Evolutionary conservation across 2,888 invertebrate species (phyloP), one percentile per base, ranked within the genome.

Genomic region (Mythimna ferrago): DNA sequence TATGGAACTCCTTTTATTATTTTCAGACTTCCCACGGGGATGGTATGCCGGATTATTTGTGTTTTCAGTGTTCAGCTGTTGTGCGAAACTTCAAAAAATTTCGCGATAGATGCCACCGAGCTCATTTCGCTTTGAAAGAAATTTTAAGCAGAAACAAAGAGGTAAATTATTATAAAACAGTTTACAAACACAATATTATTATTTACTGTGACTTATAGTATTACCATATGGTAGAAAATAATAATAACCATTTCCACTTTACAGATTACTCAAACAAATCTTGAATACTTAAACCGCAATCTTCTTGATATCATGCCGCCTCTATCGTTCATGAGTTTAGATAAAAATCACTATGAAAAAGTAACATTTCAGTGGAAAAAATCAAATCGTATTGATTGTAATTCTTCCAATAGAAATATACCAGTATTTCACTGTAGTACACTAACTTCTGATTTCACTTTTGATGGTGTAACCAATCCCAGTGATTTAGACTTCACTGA

Each of bases 41-140:
- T 83, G 95, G 95, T 1, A 82, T 95, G 79, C 95, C 95, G 6
- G 89, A 92, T 69, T 93, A 93, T 83, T 86, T 96, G 72, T 96
- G 96, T 86, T 88, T 90, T 60, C 92, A 92, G 81, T 96, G 96
- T 83, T 78, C 84, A 65, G 91, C 92, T 4, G 90, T 91, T 73
- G 86, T 95, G 6, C 91, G 82, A 81, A 89, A 89, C 5, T 94
- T 88, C 65, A 90, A 88, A 65, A 91, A 89, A 66, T 96, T 96
- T 82, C 90, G 93, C 66, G 90, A 92, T 21, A 94, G 92, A 91
- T 95, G 96, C 83, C 94, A 95, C 60, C 89, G 92, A 72, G 92
- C 95, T 6, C 88, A 94, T 86, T 96, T 89, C 81, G 84, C 91
- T 53, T 86, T 96, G 63, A 88, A 90, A 71, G 92, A 94, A 87